These are phyloP conservation scores for Byasa hedistus DNA, from an alignment of 2,888 invertebrate species.

Conservation along the genomic window DNA sequence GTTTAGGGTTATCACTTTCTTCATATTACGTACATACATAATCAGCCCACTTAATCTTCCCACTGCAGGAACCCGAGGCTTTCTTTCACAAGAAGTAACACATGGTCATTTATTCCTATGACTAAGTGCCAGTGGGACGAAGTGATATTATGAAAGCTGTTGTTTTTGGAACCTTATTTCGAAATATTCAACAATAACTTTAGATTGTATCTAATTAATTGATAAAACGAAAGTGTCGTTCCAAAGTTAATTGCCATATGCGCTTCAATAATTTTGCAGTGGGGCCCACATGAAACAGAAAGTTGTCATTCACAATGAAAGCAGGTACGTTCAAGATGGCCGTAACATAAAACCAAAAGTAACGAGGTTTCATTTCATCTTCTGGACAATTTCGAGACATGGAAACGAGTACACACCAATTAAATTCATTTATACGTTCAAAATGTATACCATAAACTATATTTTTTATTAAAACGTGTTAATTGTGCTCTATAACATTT, in stretches of 20 bases:
- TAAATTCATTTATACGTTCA: background rate
- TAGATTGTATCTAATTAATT: slow-evolving; percentile 26
- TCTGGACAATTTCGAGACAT: background rate
- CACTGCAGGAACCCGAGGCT: too few relatives aligned
- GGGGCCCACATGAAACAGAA: slow-evolving; percentile 57
- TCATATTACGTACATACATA: too few relatives aligned
- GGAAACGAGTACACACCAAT: background rate
- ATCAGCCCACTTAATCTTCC: too few relatives aligned
- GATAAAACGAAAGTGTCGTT: slow-evolving; percentile 77
- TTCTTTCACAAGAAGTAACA: too few relatives aligned
- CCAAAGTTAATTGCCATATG: slow-evolving; percentile 58
- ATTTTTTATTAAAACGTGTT: too few relatives aligned
- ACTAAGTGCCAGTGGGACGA: too few relatives aligned
- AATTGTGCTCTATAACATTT: too few relatives aligned
- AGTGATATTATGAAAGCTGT: too few relatives aligned
- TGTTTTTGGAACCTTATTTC: too few relatives aligned
- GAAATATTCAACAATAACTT: background rate
- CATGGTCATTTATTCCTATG: too few relatives aligned
- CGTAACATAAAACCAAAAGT: background rate
- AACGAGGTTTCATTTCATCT: background rate
- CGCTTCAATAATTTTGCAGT: slow-evolving; percentile 38
- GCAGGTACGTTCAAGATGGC: background rate
- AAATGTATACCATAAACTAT: background rate
- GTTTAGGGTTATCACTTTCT: background rate
- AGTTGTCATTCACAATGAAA: slow-evolving; percentile 41